Base-by-base conservation (phyloP, 2,113 vertebrate genomes). In the Sporophila hypoxantha region DNA sequence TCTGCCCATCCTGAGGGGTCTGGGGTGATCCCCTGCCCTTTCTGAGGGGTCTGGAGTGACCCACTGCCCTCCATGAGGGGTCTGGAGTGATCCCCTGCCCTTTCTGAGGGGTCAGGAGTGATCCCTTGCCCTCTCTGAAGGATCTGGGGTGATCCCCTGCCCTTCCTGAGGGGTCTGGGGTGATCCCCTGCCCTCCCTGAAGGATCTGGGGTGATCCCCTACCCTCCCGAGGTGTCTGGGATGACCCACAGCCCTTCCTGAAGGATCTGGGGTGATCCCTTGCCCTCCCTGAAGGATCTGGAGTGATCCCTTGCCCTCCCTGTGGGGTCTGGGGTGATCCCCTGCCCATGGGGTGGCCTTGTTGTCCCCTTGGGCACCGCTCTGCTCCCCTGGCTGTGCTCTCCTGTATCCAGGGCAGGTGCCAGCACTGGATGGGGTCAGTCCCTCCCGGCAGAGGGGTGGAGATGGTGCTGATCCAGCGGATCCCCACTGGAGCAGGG, bases 371-470 rank as follows among this genome's bases (percentile, higher is more conserved):
- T 27, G 2, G 1, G 2, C 42, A 7, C 32, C 1, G 3, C 66
- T 25, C 19, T 8, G 0, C 3, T 17, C 2, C 0, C 26, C 39
- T 25, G 42, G 57, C 19, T 1, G 4, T 3, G 0, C 21, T 26
- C 9, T 14, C 60, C 29, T 73, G 46, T 6, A 0, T 9, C 57
- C 14, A 5, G 69, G 59, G 59, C 12, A 36, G 30, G 44, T 37
- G 5, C 3, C 20, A 26, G 65, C 47, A 20, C 9, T 0, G 19
- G 5, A 2, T 0, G 32, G 23, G 46, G 47, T 44, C 10, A 7
- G 13, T 20, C 8, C 0, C 25, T 34, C 21, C 77, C 32, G 69
- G 66, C 13, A 13, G 0, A 11, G 64, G 50, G 57, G 12, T 0
- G 34, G 25, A 2, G 60, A 0, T 25, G 77, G 1, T 42, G 56